A percentile compares a stretch with the other conserved stretches of the same genome.
Evolutionary conservation across 2,797 vertebrate species (phyloP).

Genomic region (Sebastes minor): DNA sequence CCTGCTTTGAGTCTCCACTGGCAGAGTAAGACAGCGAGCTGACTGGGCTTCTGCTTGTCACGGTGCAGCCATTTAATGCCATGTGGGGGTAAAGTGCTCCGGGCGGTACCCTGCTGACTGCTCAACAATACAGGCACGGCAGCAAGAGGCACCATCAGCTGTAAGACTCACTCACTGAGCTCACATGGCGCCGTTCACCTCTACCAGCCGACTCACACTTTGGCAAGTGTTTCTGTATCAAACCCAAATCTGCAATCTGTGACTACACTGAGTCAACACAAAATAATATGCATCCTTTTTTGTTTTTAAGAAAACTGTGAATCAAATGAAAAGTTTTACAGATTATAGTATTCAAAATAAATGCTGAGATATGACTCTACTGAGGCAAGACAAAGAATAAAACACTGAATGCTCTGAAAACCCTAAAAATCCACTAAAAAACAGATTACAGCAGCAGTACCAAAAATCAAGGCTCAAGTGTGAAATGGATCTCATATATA

Average conservation of each 20-base stretch:
- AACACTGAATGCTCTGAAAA: background rate
- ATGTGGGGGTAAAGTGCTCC: background rate
- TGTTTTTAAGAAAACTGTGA: background rate
- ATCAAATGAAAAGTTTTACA: background rate
- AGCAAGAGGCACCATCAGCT: constrained; percentile 41
- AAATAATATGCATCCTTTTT: background rate
- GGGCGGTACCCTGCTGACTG: constrained; percentile 37
- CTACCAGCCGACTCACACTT: background rate
- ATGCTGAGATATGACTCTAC: background rate
- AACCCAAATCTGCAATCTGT: background rate
- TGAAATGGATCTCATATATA: background rate
- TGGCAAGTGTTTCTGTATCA: background rate
- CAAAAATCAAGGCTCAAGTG: background rate
- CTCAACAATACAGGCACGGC: constrained; percentile 12
- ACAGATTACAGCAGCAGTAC: background rate
- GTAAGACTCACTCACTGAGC: constrained; percentile 13
- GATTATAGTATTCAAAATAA: background rate
- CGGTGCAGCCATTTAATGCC: constrained; percentile 46
- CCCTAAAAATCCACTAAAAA: background rate
- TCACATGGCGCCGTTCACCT: background rate
- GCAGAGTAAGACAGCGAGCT: constrained; percentile 22
- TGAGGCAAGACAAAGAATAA: background rate
- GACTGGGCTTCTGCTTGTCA: constrained; percentile 43
- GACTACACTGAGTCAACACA: background rate
- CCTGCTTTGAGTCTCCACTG: constrained; percentile 51